These are phyloP conservation scores for Nixonia krombeini DNA, from an alignment of 1,140 invertebrate genomes.

Conservation along the genomic window DNA sequence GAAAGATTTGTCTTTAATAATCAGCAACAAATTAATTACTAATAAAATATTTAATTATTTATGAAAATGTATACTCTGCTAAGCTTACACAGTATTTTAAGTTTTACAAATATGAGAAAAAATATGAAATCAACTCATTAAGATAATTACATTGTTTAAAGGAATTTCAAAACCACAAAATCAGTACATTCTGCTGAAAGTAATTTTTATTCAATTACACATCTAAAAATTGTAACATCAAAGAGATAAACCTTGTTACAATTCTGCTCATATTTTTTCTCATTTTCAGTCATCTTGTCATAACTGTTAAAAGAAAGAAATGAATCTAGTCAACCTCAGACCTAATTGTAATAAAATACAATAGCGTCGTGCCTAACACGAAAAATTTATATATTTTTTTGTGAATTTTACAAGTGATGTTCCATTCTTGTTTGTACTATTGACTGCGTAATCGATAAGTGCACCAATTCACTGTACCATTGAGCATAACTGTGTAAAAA, in stretches of 20 bases:
- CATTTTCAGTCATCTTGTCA: constrained; percentile 7
- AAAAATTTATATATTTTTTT: not conserved
- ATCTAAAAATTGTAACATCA: not conserved
- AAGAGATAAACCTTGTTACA: not conserved
- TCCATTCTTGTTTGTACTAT: no score
- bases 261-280: constrained; percentile 14
- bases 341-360: no score
- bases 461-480: no score
- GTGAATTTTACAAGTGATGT: not conserved
- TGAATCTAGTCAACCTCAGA: not conserved
- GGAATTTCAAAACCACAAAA: not conserved
- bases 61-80: no score
- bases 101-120: not conserved
- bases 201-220: not conserved
- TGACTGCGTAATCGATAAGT: no score
- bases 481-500: no score
- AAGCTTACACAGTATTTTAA: constrained; percentile 1
- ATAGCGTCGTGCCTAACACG: no score
- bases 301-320: not conserved
- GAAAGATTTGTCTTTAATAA: not conserved
- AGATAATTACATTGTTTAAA: no score
- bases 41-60: not conserved
- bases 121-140: not conserved
- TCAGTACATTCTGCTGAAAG: no score
- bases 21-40: no score